A percentile compares a stretch with the other conserved stretches of the same genome.
Conservation (phyloP, 2,888 invertebrate species). For the Acanthosepion esculentum region DNA sequence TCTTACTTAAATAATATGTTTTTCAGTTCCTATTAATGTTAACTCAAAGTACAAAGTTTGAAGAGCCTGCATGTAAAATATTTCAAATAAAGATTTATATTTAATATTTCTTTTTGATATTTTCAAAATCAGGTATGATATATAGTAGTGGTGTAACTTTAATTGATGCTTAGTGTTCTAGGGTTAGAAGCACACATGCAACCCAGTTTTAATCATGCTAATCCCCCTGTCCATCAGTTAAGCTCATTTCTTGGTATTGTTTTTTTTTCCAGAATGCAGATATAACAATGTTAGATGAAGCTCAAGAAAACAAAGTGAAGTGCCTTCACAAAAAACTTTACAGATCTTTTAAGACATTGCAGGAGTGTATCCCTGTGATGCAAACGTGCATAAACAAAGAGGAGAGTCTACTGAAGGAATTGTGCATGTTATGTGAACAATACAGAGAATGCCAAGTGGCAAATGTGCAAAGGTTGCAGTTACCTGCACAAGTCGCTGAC, state of each 20-base stretch:
- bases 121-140: too few species aligned
- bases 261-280: not conserved
- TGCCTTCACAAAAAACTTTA: not conserved
- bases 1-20: too few species aligned
- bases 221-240: too few species aligned
- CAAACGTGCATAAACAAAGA: not conserved
- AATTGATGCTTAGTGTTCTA: too few species aligned
- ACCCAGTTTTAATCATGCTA: too few species aligned
- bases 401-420: not conserved
- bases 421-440: not conserved
- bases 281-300: not conserved
- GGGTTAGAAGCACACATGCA: too few species aligned
- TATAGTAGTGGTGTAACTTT: too few species aligned
- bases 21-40: too few species aligned
- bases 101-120: too few species aligned
- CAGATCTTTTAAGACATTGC: not conserved
- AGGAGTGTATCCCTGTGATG: not conserved
- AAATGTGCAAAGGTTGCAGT: not conserved
- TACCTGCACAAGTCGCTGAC: not conserved
- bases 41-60: too few species aligned
- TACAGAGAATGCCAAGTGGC: not conserved
- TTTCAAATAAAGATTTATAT: too few species aligned
- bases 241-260: not conserved
- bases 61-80: too few species aligned
- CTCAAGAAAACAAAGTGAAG: not conserved